phyloP scores from a whole-genome alignment of 2,797 vertebrate species.

The Salarias fasciatus region DNA sequence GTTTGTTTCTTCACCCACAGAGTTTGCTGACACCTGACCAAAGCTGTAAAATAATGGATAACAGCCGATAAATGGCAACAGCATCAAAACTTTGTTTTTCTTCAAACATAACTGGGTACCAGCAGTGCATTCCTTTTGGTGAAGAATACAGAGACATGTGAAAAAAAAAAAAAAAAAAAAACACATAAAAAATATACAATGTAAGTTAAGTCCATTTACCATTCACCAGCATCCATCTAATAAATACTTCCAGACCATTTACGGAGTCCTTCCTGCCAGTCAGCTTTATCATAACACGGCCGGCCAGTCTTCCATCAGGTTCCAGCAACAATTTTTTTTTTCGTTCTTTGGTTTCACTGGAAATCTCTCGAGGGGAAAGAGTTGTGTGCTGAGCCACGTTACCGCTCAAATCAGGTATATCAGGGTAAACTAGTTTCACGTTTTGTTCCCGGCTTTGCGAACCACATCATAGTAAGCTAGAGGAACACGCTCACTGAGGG shows the following conservation, averaged over 20 bases:
- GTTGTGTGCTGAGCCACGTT: not conserved
- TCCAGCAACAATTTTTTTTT: not conserved
- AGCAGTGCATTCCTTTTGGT: too few species aligned
- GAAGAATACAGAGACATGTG: too few species aligned
- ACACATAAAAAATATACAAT: too few species aligned
- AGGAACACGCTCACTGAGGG: constrained; percentile 7
- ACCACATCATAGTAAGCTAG: not conserved
- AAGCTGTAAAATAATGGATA: too few species aligned
- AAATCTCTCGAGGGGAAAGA: not conserved
- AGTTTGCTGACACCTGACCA: constrained; percentile 47
- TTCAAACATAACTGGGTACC: too few species aligned
- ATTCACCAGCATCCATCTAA: too few species aligned
- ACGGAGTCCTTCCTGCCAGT: too few species aligned
- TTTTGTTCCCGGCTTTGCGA: not conserved
- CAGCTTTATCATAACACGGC: not conserved
- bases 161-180: too few species aligned
- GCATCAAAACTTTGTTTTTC: constrained; percentile 15
- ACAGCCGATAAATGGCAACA: not conserved
- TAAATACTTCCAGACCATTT: too few species aligned
- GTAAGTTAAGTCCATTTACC: too few species aligned
- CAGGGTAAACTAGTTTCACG: not conserved
- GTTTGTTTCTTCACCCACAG: constrained; percentile 70
- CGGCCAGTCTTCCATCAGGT: constrained; percentile 1
- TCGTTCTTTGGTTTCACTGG: not conserved
- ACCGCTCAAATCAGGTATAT: not conserved